Evolutionary conservation across 2,888 invertebrate genomes (phyloP).

Genomic region (Cotesia congregata): DNA sequence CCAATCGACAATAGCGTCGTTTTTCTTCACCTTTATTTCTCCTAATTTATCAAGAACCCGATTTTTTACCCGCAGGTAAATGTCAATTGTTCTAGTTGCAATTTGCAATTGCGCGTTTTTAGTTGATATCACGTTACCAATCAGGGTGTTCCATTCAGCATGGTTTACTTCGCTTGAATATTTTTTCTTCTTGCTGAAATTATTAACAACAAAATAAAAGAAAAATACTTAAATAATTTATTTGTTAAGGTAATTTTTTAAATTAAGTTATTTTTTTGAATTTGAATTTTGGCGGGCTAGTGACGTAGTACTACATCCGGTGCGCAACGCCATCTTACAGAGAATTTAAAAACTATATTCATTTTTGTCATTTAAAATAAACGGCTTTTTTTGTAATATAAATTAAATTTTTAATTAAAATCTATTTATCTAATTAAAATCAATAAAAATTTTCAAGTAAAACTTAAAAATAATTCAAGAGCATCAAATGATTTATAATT

Average conservation of each 20-base stretch:
- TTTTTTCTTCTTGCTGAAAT: slow-evolving; percentile 60
- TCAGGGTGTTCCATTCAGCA: slow-evolving; percentile 62
- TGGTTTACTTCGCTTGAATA: slow-evolving; percentile 59
- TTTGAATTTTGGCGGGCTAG: too few species aligned
- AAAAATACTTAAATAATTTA: too few species aligned
- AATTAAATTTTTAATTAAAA: too few species aligned
- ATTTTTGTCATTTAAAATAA: too few species aligned
- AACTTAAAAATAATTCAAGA: background rate
- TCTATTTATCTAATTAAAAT: too few species aligned
- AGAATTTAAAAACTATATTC: too few species aligned
- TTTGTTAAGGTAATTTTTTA: too few species aligned
- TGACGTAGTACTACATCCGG: too few species aligned
- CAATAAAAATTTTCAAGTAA: background rate
- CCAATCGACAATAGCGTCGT: slow-evolving; percentile 58
- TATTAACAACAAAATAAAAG: too few species aligned
- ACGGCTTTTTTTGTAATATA: background rate
- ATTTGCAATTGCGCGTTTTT: slow-evolving; percentile 51
- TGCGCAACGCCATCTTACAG: too few species aligned
- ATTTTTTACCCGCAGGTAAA: slow-evolving; percentile 55
- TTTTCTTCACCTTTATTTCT: slow-evolving; percentile 51
- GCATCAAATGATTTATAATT: background rate
- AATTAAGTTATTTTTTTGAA: too few species aligned
- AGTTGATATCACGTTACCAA: slow-evolving; percentile 54
- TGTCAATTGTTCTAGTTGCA: slow-evolving; percentile 49
- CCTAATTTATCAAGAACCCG: slow-evolving; percentile 54